Evolutionary conservation across 2,888 invertebrate species (phyloP), one percentile per base, ranked within the genome.

Genomic region (Pherbina coryleti): DNA sequence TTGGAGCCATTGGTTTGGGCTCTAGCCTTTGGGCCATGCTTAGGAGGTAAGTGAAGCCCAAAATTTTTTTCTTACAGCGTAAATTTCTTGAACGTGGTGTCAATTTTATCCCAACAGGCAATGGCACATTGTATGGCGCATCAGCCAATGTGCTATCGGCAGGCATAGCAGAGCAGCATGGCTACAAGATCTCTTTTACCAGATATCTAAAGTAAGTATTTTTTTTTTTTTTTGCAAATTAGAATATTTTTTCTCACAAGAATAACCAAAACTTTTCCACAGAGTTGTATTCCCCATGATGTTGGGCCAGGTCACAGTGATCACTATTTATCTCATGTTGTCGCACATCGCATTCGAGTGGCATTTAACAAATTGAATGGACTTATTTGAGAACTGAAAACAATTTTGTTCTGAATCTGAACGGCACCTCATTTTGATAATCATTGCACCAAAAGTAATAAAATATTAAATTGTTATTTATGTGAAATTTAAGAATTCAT

Each of bases 131-230:
- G 5, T 96, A 97, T 83, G 97, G 97, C 53, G 96, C 97, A 0
- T 96, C 96, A 22, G 95, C 97, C 0, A 97, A 97, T 89, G 96
- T 97, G 14, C 95, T 97, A 2, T 96, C 96, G 86, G 96, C 97
- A 0, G 97, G 97, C 53, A 95, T 97, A 11, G 96, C 97, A 0
- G 97, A 97, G 85, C 97, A 97, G 84, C 97, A 97, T 88, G 97
- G 97, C 7, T 97, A 97, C 88, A 92, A 93, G 82, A 94, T 97
- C 85, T 93, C 94, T 0, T 97, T 97, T 87, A 91, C 94, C 83
- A 92, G 96, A 81, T 97, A 96, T 91, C 94, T 96, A 87, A 95
- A 93, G 93, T 94, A 89, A 91, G 79, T 79, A 57, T 53, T 19
- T 49, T 34, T 66, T 71, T 31, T 1, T 9, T 1, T 53, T 25